Conservation (phyloP, 2,797 vertebrate species). For the Macrochelys suwanniensis region DNA sequence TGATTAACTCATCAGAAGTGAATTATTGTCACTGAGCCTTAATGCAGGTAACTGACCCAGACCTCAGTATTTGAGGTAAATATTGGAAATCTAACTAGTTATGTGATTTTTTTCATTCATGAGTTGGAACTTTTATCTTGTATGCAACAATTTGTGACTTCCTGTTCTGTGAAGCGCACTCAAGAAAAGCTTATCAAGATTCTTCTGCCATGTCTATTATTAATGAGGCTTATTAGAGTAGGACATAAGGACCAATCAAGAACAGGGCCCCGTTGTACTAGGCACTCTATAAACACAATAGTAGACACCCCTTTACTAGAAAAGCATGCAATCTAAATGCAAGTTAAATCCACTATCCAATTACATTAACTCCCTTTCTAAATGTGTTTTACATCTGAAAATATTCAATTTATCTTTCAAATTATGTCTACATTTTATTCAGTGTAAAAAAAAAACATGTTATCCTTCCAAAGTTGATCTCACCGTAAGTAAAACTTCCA, state of each 20-base stretch:
- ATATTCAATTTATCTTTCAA: neutral
- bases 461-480: neutral
- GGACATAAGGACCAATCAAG: neutral
- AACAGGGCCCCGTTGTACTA: rapidly evolving
- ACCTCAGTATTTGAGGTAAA: neutral
- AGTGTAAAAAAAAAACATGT: neutral
- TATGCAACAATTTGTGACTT: neutral
- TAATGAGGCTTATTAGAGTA: neutral
- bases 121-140: neutral
- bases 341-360: neutral
- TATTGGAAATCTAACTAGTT: neutral
- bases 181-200: too few species aligned
- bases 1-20: neutral
- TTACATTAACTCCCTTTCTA: neutral
- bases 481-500: rapidly evolving
- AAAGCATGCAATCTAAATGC: neutral
- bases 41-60: neutral
- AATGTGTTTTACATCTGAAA: neutral
- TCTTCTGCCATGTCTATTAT: neutral
- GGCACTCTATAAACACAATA: neutral
- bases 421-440: neutral
- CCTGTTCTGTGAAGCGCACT: neutral
- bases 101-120: neutral
- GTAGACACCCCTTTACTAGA: rapidly evolving
- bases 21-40: neutral